These are phyloP conservation scores for Danio aesculapii DNA, from an alignment of 2,797 vertebrate genomes.

Conservation along the genomic window DNA sequence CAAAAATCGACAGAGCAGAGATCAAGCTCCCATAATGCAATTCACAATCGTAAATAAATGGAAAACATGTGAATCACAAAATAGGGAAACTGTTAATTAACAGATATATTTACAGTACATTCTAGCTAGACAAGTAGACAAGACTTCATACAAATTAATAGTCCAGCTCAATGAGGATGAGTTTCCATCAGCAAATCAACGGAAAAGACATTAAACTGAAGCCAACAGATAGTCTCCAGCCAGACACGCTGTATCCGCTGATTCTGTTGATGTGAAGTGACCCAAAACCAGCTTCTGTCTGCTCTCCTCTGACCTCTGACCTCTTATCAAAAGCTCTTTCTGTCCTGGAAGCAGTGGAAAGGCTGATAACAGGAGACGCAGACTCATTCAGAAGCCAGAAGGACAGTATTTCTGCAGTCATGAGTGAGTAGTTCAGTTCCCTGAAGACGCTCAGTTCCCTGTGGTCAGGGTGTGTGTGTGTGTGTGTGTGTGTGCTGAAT, in stretches of 20 bases:
- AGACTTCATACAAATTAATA: neutral
- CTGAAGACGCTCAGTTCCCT: neutral
- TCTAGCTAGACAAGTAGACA: neutral
- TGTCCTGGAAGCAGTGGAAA: conserved; percentile 4
- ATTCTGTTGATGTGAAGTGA: conserved; percentile 42
- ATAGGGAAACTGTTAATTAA: too few relatives aligned
- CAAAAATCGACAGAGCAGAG: too few relatives aligned
- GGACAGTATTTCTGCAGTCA: conserved; percentile 41
- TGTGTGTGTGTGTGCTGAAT: conserved; percentile 16
- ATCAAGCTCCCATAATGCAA: too few relatives aligned
- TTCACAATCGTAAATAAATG: too few relatives aligned
- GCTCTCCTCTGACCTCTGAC: conserved; percentile 38
- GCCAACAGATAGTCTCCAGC: conserved; percentile 12
- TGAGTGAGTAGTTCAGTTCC: conserved; percentile 36
- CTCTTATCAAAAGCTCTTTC: conserved; percentile 41
- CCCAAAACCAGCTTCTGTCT: conserved; percentile 41
- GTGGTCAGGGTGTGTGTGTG: conserved; percentile 28
- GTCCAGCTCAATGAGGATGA: neutral
- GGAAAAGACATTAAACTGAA: conserved; percentile 10
- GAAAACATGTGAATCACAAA: too few relatives aligned
- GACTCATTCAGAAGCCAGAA: conserved; percentile 7
- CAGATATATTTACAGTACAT: neutral
- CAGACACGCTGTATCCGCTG: conserved; percentile 23
- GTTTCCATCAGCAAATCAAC: conserved; percentile 28
- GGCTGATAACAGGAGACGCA: conserved; percentile 36